A percentile compares a stretch with the other conserved stretches of the same genome.
These are phyloP conservation scores for Frankliniella fusca DNA, from an alignment of 2,888 invertebrate genomes.

Conservation along the genomic window DNA sequence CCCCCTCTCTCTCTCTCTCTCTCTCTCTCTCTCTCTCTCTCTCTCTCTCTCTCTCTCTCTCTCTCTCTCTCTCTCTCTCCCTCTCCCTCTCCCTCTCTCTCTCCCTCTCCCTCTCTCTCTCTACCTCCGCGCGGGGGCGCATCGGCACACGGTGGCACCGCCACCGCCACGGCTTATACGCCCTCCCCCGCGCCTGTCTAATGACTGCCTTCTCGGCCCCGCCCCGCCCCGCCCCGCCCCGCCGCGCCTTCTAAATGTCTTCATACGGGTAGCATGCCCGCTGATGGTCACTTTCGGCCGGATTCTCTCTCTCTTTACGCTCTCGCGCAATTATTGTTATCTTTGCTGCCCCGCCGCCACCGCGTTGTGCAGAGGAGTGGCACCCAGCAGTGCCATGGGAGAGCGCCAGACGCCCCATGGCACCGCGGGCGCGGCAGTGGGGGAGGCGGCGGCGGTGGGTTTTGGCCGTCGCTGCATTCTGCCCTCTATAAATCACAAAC, in stretches of 20 bases:
- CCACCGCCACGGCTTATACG: too few species aligned
- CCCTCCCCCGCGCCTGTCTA: not conserved
- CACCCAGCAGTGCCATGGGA: not conserved
- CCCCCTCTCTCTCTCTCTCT: too few species aligned
- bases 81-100: too few species aligned
- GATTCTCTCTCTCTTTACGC: conserved; percentile 8
- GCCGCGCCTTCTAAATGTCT: conserved; percentile 1
- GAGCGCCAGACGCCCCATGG: not conserved
- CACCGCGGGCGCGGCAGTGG: not conserved
- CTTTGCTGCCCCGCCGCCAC: not conserved
- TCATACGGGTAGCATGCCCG: not conserved
- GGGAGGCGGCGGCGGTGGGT: not conserved
- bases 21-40: too few species aligned
- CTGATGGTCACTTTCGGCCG: not conserved
- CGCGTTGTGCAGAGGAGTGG: not conserved
- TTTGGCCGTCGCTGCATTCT: conserved; percentile 1
- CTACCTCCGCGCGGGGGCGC: too few species aligned
- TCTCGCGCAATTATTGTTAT: not conserved
- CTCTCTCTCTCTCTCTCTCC: not conserved
- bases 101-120: too few species aligned
- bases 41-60: too few species aligned
- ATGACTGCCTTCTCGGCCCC: not conserved
- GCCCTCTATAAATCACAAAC: conserved; percentile 2
- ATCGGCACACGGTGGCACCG: too few species aligned
- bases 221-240: not conserved